Base-by-base conservation (phyloP, 2,113 vertebrate species). In the Leptodactylus fuscus region DNA sequence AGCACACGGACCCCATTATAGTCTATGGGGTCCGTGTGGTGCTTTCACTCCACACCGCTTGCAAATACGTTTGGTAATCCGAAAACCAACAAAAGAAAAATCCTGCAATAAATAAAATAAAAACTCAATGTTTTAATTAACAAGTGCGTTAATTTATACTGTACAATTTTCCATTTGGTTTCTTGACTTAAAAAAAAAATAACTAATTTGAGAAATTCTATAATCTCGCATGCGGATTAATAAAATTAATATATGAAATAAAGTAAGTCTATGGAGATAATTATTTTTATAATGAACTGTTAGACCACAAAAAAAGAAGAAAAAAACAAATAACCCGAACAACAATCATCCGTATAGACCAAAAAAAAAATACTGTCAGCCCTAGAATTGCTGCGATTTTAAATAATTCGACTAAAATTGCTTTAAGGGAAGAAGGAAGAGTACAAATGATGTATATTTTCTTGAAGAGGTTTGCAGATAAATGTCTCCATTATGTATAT, bases 401-500 rank as follows among this genome's bases (percentile, higher is more conserved):
- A 36, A 38, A 79, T 58, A 79, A 60, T 38, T 79, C 32, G 1
- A 13, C 20, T 58, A 58, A 79, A 62, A 38, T 60, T 13, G 34
- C 55, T 80, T 36, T 44, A 27, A 60, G 55, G 55, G 15, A 62
- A 46, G 41, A 44, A 38, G 41, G 12, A 41, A 18, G 0, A 20
- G 29, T 29, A 62, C 29, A n/a, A 53, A 51, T 53, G 34, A 60
- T 79, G 53, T 79, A 60, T 79, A 79, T 60, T 65, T 65, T 67
- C 58, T 34, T 46, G 22, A 7, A 81, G 32, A 65, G 60, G 12
- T 65, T 67, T 49, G 46, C 32, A 36, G 44, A 70, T 69, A 34
- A 51, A 49, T 51, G 55, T 81, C 27, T 81, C 41, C 38, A 70
- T 69, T 69, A 70, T 49, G 29, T 4, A 70, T 49, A 81, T 81